Base-by-base conservation (phyloP, 2,797 vertebrate species). In the Bovichtus variegatus region DNA sequence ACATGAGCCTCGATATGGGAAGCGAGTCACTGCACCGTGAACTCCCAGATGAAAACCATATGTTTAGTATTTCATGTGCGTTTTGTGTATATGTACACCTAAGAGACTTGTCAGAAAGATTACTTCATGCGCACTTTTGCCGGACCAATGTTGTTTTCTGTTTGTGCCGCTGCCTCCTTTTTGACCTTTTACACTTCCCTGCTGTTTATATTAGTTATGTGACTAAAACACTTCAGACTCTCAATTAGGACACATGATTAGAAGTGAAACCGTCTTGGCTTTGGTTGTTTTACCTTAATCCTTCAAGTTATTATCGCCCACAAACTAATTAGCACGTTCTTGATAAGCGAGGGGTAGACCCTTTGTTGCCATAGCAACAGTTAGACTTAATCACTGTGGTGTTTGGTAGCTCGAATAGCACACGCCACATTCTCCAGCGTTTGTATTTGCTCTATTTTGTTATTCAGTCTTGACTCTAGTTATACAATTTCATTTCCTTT, bases 281-380 rank as follows among this genome's bases (percentile, higher is more conserved):
- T 83, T 70, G 84, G 50, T 86, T 31, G 87, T 78, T 91, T 93
- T 91, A 87, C 78, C 91, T 93, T 92, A 69, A 89, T 76, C 86
- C 88, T 78, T 74, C 66, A 58, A 92, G 85, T 92, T 92, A 89
- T 94, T 92, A 93, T 91, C 86, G 25, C 87, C 83, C 82, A 87
- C 83, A 90, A 92, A 93, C 93, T 91, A 93, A 86, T 92, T 92
- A 91, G 83, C 85, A 78, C 83, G 67, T 92, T 84, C 84, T 92
- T 78, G 92, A 91, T 89, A 91, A 91, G 90, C 36, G 70, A 81
- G 80, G 72, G 72, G 67, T 74, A 85, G 79, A 60, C 74, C 74
- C 62, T 21, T 27, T 63, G 89, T 93, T 87, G 55, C 91, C 85
- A 90, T 92, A 57, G 92, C 82, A 92, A 94, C 93, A 67, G 78